Conservation (phyloP, 2,888 invertebrate genomes). For the Furcula furcula region DNA sequence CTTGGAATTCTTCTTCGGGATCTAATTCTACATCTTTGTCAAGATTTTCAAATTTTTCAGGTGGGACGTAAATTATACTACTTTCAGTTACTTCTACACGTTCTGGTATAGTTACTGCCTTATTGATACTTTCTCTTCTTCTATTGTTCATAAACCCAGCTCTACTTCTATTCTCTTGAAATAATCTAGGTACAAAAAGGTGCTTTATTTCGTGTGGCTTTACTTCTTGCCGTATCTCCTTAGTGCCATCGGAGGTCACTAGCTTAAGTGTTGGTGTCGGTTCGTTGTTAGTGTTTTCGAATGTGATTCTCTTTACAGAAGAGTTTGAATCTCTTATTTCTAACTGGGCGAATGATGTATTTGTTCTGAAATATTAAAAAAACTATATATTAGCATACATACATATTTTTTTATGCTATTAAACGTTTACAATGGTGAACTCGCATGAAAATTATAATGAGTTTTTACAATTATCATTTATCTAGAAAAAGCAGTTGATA, state of each 20-base stretch:
- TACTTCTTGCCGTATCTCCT: conserved; percentile 62
- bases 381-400: not conserved
- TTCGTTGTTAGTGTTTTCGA: conserved; percentile 66
- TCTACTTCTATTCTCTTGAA: conserved; percentile 65
- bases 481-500: too few species aligned
- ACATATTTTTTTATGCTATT: not conserved
- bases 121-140: conserved; percentile 52
- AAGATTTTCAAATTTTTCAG: conserved; percentile 68
- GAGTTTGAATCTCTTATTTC: conserved; percentile 69
- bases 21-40: conserved; percentile 73
- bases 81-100: conserved; percentile 49
- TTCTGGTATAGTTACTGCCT: conserved; percentile 47
- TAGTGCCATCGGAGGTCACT: conserved; percentile 61
- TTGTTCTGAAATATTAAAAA: conserved; percentile 58
- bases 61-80: conserved; percentile 68
- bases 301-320: conserved; percentile 63
- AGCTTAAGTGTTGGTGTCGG: conserved; percentile 55
- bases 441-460: too few species aligned
- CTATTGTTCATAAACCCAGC: conserved; percentile 67
- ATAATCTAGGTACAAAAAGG: conserved; percentile 64
- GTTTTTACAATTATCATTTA: too few species aligned
- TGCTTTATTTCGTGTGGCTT: conserved; percentile 74
- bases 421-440: too few species aligned
- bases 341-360: conserved; percentile 71
- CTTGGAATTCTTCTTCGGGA: conserved; percentile 79